A percentile compares a stretch with the other conserved stretches of the same genome.
Evolutionary conservation across 2,113 vertebrate species (phyloP).

Genomic region (Thryonomys swinderianus): DNA sequence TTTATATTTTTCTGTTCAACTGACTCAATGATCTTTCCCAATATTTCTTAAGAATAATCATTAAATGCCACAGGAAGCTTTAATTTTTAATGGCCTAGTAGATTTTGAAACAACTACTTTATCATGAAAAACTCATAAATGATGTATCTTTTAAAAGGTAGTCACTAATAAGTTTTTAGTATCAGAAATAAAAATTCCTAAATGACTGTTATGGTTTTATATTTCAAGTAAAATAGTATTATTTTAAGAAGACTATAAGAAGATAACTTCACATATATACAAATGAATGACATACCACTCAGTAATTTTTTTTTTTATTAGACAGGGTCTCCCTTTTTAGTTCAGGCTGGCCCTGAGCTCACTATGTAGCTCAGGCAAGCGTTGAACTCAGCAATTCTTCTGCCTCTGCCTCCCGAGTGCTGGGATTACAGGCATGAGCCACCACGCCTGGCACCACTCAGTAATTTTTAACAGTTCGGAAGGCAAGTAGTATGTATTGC

Average conservation of each 20-base stretch:
- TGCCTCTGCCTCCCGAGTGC: too few species aligned
- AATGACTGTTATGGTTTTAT: background rate
- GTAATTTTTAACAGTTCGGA: background rate
- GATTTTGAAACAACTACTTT: background rate
- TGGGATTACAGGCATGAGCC: too few species aligned
- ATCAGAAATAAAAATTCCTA: background rate
- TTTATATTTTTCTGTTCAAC: background rate
- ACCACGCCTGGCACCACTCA: too few species aligned
- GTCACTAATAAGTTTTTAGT: background rate
- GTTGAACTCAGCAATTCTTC: too few species aligned
- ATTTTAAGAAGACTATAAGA: background rate
- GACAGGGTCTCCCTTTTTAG: too few species aligned
- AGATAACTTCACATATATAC: background rate
- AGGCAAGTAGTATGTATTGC: background rate
- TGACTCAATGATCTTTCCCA: background rate
- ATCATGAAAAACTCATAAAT: background rate
- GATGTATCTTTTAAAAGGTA: background rate
- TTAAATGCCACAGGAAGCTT: background rate
- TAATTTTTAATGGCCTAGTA: background rate
- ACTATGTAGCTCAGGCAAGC: too few species aligned
- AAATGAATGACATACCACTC: background rate
- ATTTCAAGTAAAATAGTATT: background rate
- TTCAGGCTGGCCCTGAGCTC: too few species aligned
- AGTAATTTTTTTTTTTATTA: conserved; percentile 11
- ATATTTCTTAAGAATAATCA: background rate